Evolutionary conservation across 2,888 invertebrate species (phyloP).

Genomic region (Drosophila birchii): DNA sequence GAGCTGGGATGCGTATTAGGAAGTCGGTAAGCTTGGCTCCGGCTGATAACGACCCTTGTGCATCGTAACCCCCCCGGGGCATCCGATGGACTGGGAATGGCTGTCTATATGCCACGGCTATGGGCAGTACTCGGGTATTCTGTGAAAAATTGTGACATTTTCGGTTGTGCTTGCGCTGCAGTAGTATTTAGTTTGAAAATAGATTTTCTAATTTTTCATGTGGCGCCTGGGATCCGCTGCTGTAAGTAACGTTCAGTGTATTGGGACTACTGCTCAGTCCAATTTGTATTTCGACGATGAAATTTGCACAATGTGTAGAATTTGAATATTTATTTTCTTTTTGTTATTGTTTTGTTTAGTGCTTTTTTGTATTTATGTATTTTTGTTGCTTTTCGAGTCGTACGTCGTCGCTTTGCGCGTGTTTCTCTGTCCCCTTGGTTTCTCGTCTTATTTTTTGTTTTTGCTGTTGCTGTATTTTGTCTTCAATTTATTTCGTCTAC

Average conservation of each 20-base stretch:
- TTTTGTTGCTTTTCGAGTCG: slow-evolving; percentile 42
- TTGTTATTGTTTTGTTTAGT: slow-evolving; percentile 41
- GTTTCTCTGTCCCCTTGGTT: slow-evolving; percentile 55
- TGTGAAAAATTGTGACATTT: slow-evolving; percentile 48
- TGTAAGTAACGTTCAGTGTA: slow-evolving; percentile 54
- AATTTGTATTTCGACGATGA: slow-evolving; percentile 66
- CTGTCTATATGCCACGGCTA: slow-evolving; percentile 18
- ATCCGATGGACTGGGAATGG: slow-evolving; percentile 16
- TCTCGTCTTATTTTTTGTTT: slow-evolving; percentile 49
- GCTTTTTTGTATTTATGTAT: slow-evolving; percentile 16
- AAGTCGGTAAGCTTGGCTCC: slow-evolving; percentile 50
- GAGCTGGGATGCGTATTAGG: slow-evolving; percentile 71
- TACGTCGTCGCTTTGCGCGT: slow-evolving; percentile 65
- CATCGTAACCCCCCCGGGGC: slow-evolving; percentile 42
- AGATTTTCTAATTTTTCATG: slow-evolving; percentile 53
- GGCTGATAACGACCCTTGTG: slow-evolving; percentile 62
- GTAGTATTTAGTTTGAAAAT: slow-evolving; percentile 40
- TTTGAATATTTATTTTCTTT: slow-evolving; percentile 66
- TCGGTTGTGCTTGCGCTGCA: slow-evolving; percentile 27
- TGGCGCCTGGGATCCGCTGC: slow-evolving; percentile 60
- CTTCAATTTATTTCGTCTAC: slow-evolving; percentile 76
- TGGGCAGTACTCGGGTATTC: slow-evolving; percentile 11
- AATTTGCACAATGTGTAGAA: slow-evolving; percentile 67
- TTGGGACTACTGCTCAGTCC: slow-evolving; percentile 42
- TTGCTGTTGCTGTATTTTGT: slow-evolving; percentile 42